Evolutionary conservation across 2,888 invertebrate genomes (phyloP).

Genomic region (Volucella bombylans): DNA sequence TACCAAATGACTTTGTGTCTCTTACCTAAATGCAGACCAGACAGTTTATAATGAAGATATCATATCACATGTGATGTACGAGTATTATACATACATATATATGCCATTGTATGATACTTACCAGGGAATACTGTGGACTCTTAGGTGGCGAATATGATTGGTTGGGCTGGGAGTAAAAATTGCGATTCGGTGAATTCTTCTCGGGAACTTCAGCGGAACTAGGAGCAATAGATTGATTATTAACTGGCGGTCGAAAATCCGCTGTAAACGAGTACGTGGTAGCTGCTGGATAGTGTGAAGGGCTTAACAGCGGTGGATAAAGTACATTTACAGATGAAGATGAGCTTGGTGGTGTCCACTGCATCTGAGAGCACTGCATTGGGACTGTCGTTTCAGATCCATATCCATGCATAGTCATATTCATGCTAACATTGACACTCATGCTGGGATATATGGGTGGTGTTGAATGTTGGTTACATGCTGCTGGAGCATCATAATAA

Average conservation of each 20-base stretch:
- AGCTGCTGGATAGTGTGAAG: conserved; percentile 86
- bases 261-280: conserved; percentile 93
- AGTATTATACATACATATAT: too few species aligned
- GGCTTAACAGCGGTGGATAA: conserved; percentile 87
- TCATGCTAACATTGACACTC: conserved; percentile 97
- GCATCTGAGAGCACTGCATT: conserved; percentile 88
- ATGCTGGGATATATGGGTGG: conserved; percentile 91
- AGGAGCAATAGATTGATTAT: conserved; percentile 83
- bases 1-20: conserved; percentile 77
- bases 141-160: conserved; percentile 80
- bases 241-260: conserved; percentile 87
- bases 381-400: conserved; percentile 81
- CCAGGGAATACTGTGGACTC: conserved; percentile 79
- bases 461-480: conserved; percentile 74
- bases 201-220: conserved; percentile 75
- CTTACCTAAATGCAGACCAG: conserved; percentile 68
- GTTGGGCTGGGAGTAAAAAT: conserved; percentile 80
- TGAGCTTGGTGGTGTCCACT: conserved; percentile 88
- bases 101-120: conserved; percentile 41
- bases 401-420: conserved; percentile 97
- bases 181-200: conserved; percentile 79
- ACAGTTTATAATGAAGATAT: not conserved
- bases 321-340: conserved; percentile 86
- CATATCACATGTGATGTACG: not conserved
- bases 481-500: conserved; percentile 81